Conservation (phyloP, 1,140 invertebrate species). For the Bombyx mori region DNA sequence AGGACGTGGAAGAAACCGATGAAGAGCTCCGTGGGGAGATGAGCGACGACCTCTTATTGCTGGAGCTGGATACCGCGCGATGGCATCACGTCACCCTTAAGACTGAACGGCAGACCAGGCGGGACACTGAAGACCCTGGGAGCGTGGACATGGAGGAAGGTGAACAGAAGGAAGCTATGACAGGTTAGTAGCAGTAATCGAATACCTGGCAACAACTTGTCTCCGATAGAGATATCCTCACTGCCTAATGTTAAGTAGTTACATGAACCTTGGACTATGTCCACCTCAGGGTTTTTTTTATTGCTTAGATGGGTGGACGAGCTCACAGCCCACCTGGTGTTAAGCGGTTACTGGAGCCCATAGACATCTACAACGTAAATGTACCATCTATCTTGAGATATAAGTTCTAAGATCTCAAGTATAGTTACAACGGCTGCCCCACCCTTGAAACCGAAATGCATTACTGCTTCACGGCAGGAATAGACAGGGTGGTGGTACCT, state of each 20-base stretch:
- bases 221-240: neutral
- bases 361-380: too few relatives aligned
- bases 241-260: too few relatives aligned
- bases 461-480: too few relatives aligned
- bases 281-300: neutral
- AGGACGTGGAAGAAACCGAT: constrained; percentile 86
- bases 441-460: too few relatives aligned
- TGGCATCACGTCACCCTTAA: constrained; percentile 76
- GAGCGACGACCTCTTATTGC: constrained; percentile 84
- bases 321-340: too few relatives aligned
- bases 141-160: constrained; percentile 4
- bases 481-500: too few relatives aligned
- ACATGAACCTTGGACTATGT: too few relatives aligned
- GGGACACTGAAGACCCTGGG: constrained; percentile 2
- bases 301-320: neutral
- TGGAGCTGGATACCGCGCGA: constrained; percentile 83
- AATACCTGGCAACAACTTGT: neutral
- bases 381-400: too few relatives aligned
- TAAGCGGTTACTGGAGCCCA: too few relatives aligned
- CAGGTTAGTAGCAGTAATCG: constrained; percentile 25
- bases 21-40: constrained; percentile 86
- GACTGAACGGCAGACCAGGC: constrained; percentile 14
- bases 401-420: too few relatives aligned
- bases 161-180: constrained; percentile 25
- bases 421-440: too few relatives aligned